These are phyloP conservation scores for Platycheirus rosarum DNA, from an alignment of 2,888 invertebrate genomes.

Conservation along the genomic window DNA sequence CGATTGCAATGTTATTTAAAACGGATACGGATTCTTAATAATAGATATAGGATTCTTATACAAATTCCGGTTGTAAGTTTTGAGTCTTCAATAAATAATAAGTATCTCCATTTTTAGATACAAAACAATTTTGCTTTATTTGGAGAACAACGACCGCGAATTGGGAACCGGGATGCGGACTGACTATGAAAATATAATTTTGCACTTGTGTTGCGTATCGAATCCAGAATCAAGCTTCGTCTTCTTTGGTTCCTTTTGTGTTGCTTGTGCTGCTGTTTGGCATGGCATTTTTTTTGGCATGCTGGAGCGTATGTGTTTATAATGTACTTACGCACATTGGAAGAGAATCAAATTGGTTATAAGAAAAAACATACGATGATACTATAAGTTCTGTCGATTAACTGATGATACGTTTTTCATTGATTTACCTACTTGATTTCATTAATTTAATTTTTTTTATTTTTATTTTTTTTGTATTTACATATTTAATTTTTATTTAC, in stretches of 20 bases:
- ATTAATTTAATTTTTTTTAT: no score
- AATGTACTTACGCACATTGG: constrained; percentile 28
- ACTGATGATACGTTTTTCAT: neutral
- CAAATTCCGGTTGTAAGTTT: neutral
- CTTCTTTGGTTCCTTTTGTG: constrained; percentile 26
- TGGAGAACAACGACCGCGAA: constrained; percentile 37
- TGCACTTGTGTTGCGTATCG: constrained; percentile 69
- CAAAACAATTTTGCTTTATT: constrained; percentile 19
- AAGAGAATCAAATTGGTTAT: neutral
- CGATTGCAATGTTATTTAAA: constrained; percentile 45
- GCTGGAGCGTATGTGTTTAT: constrained; percentile 3
- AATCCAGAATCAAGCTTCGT: constrained; percentile 38
- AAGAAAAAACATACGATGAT: constrained; percentile 17
- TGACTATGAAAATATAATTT: constrained; percentile 54
- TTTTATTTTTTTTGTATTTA: no score
- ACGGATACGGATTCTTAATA: constrained; percentile 13
- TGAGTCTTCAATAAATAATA: constrained; percentile 5
- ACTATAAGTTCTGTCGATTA: neutral
- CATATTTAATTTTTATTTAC: no score
- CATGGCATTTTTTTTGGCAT: constrained; percentile 5
- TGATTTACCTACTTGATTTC: no score
- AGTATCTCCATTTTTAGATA: constrained; percentile 34
- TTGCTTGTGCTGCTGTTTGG: constrained; percentile 14
- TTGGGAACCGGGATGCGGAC: constrained; percentile 19
- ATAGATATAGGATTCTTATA: constrained; percentile 16